Conservation (phyloP, 2,113 vertebrate species). For the Chionis minor region DNA sequence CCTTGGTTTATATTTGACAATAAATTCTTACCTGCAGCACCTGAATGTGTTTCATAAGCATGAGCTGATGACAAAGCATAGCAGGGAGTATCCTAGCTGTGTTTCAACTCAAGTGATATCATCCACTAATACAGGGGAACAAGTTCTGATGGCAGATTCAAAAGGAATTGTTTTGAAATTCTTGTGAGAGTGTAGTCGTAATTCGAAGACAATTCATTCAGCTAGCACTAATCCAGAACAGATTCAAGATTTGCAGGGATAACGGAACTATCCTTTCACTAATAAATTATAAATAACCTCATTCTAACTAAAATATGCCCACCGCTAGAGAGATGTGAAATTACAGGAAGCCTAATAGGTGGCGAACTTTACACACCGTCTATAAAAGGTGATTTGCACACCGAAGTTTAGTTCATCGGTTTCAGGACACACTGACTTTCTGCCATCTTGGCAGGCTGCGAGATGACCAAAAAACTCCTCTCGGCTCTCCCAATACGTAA, state of each 20-base stretch:
- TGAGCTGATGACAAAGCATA: slow-evolving; percentile 60
- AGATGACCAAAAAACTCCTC: slow-evolving; percentile 40
- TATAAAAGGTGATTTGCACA: neutral
- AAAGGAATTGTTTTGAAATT: slow-evolving; percentile 4
- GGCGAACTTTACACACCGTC: neutral
- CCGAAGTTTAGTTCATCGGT: neutral
- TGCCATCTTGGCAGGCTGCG: slow-evolving; percentile 34
- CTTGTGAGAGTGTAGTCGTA: neutral
- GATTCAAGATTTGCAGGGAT: neutral
- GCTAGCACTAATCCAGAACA: neutral
- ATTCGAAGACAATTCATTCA: neutral
- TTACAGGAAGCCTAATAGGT: neutral
- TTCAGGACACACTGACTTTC: neutral
- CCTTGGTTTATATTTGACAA: neutral
- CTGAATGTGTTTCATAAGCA: slow-evolving; percentile 43
- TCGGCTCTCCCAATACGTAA: slow-evolving; percentile 28
- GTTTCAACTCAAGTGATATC: slow-evolving; percentile 31
- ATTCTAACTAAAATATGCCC: neutral
- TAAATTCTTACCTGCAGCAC: neutral
- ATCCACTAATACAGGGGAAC: slow-evolving; percentile 2
- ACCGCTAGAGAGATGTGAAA: neutral
- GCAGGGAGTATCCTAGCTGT: slow-evolving; percentile 23
- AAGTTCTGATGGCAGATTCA: slow-evolving; percentile 20
- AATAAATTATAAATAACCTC: neutral
- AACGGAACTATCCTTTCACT: neutral